Conservation (phyloP, 2,888 invertebrate genomes). For the Didymodactylos carnosus region DNA sequence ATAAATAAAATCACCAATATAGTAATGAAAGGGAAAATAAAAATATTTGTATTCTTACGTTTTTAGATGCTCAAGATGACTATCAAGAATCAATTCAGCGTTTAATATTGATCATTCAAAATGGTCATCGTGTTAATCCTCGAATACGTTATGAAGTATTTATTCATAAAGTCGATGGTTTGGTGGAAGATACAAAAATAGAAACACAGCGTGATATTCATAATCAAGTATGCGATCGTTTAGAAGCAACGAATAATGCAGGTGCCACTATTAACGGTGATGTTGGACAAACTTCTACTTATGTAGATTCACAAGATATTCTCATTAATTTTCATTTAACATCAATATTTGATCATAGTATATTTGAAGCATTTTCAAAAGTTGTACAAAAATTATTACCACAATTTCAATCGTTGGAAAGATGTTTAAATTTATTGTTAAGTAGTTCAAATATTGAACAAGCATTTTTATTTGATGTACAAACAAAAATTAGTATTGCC, state of each 20-base stretch:
- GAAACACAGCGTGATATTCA: conserved; percentile 95
- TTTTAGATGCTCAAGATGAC: conserved; percentile 82
- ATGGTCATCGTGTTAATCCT: conserved; percentile 80
- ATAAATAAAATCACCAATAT: too few relatives aligned
- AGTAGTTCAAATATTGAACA: conserved; percentile 98
- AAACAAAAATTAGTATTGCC: conserved; percentile 85
- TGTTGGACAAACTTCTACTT: too few relatives aligned
- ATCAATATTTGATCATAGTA: conserved; percentile 97
- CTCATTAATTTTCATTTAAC: conserved; percentile 54
- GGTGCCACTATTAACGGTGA: too few relatives aligned
- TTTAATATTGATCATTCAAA: conserved; percentile 72
- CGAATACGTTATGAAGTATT: conserved; percentile 90
- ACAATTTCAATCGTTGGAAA: conserved; percentile 84
- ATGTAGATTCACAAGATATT: neutral
- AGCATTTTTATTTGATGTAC: conserved; percentile 95
- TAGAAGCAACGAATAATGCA: neutral
- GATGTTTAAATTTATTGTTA: conserved; percentile 85
- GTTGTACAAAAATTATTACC: conserved; percentile 96
- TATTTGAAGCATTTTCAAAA: conserved; percentile 98
- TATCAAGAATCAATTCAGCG: conserved; percentile 83
- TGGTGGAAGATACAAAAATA: conserved; percentile 95
- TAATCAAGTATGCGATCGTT: conserved; percentile 38
- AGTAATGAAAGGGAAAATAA: too few relatives aligned
- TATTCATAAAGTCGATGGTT: conserved; percentile 95
- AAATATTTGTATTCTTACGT: too few relatives aligned